A percentile compares a stretch with the other conserved stretches of the same genome.
Evolutionary conservation across 2,113 vertebrate genomes (phyloP).

Genomic region (Engraulis encrasicolus): DNA sequence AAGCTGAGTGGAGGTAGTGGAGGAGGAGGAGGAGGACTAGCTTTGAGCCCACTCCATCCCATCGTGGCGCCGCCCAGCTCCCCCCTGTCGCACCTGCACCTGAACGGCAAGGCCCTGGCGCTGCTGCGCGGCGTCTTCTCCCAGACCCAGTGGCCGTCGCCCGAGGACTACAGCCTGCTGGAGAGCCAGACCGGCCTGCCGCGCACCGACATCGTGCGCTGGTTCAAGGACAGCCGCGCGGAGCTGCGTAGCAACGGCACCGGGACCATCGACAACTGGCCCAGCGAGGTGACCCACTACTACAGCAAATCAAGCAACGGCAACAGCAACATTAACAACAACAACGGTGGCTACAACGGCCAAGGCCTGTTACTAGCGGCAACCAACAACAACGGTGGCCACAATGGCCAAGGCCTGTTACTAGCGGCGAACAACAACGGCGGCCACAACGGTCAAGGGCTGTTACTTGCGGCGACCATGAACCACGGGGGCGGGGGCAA

Average conservation of each 20-base stretch:
- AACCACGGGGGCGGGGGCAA: conserved; percentile 71
- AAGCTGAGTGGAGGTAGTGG: too few species aligned
- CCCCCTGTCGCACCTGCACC: conserved; percentile 62
- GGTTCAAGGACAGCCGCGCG: conserved; percentile 87
- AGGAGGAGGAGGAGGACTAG: conserved; percentile 70
- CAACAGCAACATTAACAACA: too few species aligned
- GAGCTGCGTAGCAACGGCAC: conserved; percentile 76
- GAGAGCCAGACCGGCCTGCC: conserved; percentile 85
- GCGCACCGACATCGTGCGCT: conserved; percentile 86
- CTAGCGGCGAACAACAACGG: conserved; percentile 71
- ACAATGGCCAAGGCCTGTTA: conserved; percentile 51
- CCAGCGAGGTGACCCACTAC: too few species aligned
- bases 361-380: conserved; percentile 63
- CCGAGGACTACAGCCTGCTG: conserved; percentile 86
- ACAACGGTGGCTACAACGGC: conserved; percentile 59
- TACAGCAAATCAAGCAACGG: conserved; percentile 66
- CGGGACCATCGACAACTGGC: conserved; percentile 83
- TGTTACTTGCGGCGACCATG: conserved; percentile 75
- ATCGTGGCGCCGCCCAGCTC: conserved; percentile 60
- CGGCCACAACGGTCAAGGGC: conserved; percentile 56
- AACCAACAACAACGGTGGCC: conserved; percentile 69
- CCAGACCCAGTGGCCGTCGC: conserved; percentile 90
- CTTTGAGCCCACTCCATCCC: conserved; percentile 69
- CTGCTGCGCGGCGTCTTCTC: conserved; percentile 87
- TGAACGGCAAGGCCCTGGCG: conserved; percentile 76